Conservation (phyloP, 2,888 invertebrate genomes). For the Hirtodrosophila cameraria region DNA sequence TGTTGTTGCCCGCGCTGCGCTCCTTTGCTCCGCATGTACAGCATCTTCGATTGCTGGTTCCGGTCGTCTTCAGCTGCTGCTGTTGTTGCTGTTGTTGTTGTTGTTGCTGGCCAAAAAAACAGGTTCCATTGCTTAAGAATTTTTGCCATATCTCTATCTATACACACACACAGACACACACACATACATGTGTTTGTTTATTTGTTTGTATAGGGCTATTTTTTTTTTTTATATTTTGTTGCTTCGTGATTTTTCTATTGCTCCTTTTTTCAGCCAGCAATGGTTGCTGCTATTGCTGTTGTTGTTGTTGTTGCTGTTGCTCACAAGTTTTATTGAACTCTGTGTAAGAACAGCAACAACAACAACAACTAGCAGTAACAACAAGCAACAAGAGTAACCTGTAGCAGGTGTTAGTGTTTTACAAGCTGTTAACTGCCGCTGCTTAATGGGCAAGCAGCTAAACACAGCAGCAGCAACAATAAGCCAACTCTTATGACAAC, state of each 20-base stretch:
- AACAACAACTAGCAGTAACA: conserved; percentile 16
- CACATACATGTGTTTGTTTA: conserved; percentile 23
- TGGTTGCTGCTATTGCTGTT: conserved; percentile 30
- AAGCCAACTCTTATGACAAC: conserved; percentile 36
- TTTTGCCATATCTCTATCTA: conserved; percentile 52
- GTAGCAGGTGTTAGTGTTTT: conserved; percentile 76
- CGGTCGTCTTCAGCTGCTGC: conserved; percentile 62
- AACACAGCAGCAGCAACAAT: conserved; percentile 10
- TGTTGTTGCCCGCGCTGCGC: conserved; percentile 30
- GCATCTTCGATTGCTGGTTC: conserved; percentile 61
- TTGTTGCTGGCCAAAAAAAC: conserved; percentile 61
- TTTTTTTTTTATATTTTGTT: conserved; percentile 3
- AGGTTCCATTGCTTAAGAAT: conserved; percentile 74
- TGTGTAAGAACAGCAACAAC: conserved; percentile 29
- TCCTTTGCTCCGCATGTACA: conserved; percentile 37
- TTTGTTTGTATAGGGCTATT: conserved; percentile 38
- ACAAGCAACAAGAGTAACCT: conserved; percentile 38
- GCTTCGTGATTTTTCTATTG: conserved; percentile 70
- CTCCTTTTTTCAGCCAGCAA: conserved; percentile 59
- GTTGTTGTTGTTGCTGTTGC: conserved; percentile 26
- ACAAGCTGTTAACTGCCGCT: conserved; percentile 76
- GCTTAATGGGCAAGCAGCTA: conserved; percentile 59
- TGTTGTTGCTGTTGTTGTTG: conserved; percentile 20
- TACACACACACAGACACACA: background rate
- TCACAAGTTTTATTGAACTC: conserved; percentile 72